phyloP scores from a whole-genome alignment of 2,113 vertebrate genomes.

The Rhinopomastus cyanomelas region DNA sequence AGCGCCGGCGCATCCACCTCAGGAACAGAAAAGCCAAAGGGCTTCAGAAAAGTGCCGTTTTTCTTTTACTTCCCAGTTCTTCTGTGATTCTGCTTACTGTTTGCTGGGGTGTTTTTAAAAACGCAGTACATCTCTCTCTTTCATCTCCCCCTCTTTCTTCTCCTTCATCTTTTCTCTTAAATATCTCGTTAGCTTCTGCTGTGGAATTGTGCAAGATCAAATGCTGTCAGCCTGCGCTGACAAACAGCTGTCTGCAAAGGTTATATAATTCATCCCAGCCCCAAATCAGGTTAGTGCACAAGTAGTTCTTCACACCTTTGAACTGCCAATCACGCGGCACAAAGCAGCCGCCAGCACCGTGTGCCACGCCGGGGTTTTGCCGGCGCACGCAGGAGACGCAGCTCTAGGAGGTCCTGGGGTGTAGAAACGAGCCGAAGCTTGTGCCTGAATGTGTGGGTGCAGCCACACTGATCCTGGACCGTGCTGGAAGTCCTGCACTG shows the following conservation, averaged over 20 bases:
- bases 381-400: neutral
- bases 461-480: neutral
- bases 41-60: neutral
- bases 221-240: slow-evolving; percentile 14
- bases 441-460: neutral
- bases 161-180: slow-evolving; percentile 17
- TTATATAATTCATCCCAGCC: slow-evolving; percentile 2
- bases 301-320: neutral
- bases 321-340: neutral
- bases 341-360: neutral
- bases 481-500: neutral
- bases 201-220: slow-evolving; percentile 2
- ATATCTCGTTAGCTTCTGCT: slow-evolving; percentile 3
- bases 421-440: neutral
- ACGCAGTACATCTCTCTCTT: neutral
- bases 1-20: neutral
- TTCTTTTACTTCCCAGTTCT: neutral
- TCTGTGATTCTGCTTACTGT: neutral
- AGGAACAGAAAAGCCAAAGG: neutral
- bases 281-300: slow-evolving; percentile 7
- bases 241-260: neutral
- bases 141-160: neutral
- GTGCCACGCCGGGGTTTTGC: neutral
- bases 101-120: neutral
- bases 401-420: neutral